phyloP scores from a whole-genome alignment of 2,113 vertebrate genomes.

The Grus americana region DNA sequence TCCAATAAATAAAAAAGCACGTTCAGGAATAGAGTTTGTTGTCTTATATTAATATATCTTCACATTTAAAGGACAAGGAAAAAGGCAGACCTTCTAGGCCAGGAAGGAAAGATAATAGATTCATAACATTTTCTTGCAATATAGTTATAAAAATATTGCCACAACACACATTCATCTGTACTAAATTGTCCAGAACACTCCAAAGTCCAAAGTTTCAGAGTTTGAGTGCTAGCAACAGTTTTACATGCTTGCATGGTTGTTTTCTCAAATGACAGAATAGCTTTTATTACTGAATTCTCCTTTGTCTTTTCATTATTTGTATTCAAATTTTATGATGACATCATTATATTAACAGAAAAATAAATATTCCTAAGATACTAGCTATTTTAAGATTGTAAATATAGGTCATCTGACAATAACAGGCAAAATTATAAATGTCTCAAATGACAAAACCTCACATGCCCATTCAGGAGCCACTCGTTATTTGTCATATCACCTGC shows the following conservation, averaged over 20 bases:
- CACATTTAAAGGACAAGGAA: not conserved
- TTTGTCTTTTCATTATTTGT: not conserved
- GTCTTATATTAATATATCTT: not conserved
- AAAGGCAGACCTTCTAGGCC: not conserved
- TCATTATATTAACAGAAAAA: not conserved
- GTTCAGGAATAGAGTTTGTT: not conserved
- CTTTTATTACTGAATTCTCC: not conserved
- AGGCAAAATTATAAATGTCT: not conserved
- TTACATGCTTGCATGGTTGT: not conserved
- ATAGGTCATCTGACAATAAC: not conserved
- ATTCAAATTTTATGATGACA: not conserved
- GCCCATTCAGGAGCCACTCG: not conserved
- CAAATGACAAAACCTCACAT: not conserved
- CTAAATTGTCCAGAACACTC: not conserved
- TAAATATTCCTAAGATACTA: not conserved
- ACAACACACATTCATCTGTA: not conserved
- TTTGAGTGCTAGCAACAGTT: not conserved
- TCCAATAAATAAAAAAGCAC: slow-evolving; percentile 6
- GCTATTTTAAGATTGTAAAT: not conserved
- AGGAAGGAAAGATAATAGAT: not conserved
- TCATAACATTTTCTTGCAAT: not conserved
- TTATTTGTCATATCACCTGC: not conserved
- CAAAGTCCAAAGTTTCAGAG: not conserved
- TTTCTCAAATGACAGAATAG: not conserved
- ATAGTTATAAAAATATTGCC: not conserved